phyloP scores from a whole-genome alignment of 2,797 vertebrate species.

The Merluccius polli region DNA sequence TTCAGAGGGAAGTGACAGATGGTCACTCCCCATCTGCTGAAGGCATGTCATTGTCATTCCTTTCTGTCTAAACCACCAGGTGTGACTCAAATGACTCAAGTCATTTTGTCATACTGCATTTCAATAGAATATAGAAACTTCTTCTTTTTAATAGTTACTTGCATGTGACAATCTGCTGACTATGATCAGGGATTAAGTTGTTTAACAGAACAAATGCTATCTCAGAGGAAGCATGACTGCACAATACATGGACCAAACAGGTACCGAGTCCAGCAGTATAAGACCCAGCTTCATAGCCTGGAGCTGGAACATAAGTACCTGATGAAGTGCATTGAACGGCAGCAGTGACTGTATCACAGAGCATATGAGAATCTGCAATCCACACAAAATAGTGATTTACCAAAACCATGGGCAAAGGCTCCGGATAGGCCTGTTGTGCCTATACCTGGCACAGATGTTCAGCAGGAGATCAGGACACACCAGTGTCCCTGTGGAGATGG shows the following conservation, averaged over 20 bases:
- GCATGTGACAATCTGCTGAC: too few relatives aligned
- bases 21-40: neutral
- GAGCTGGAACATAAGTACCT: slow-evolving; percentile 28
- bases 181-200: too few relatives aligned
- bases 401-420: neutral
- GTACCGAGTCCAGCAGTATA: slow-evolving; percentile 30
- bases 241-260: slow-evolving; percentile 17
- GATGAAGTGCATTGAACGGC: slow-evolving; percentile 13
- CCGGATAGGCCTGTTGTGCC: neutral
- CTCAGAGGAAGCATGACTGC: neutral
- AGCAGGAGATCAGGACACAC: neutral
- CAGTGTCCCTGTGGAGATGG: neutral
- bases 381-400: neutral
- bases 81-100: too few relatives aligned
- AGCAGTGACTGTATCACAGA: neutral
- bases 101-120: too few relatives aligned
- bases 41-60: neutral
- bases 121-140: too few relatives aligned
- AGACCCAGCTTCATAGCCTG: slow-evolving; percentile 19
- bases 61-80: too few relatives aligned
- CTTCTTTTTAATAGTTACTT: too few relatives aligned
- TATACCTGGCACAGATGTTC: neutral
- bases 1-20: neutral
- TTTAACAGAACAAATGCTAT: too few relatives aligned
- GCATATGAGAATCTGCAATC: neutral